Percentiles rank a stretch among this genome's conserved stretches.
These are phyloP conservation scores for Crossocerus cetratus DNA, from an alignment of 2,888 invertebrate species.

Conservation along the genomic window DNA sequence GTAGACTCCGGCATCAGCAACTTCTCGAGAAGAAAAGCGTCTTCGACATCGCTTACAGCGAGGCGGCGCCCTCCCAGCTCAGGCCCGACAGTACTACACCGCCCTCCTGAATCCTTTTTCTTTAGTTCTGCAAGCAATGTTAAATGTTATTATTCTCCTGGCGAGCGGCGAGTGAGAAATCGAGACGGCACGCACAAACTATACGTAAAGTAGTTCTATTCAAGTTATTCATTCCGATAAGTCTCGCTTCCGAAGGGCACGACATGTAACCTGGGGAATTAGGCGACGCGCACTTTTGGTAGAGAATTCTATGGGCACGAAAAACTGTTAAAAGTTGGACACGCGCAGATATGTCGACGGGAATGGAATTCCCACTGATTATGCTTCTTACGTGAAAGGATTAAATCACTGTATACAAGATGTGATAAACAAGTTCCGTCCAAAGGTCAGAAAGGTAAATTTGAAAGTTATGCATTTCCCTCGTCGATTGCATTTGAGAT, in stretches of 20 bases:
- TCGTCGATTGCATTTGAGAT: too few species aligned
- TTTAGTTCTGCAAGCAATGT: neutral
- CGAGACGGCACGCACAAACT: neutral
- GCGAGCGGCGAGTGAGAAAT: too few species aligned
- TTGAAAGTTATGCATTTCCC: too few species aligned
- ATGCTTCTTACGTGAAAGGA: too few species aligned
- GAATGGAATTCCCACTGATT: too few species aligned
- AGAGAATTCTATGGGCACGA: too few species aligned
- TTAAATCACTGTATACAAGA: slow-evolving; percentile 10
- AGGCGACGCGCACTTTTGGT: too few species aligned
- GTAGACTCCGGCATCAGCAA: slow-evolving; percentile 75
- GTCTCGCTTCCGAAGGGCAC: too few species aligned
- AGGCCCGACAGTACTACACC: slow-evolving; percentile 89
- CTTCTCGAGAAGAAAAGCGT: slow-evolving; percentile 91
- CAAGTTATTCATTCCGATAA: slow-evolving; percentile 4
- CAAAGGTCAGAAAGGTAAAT: too few species aligned
- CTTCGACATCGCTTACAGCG: slow-evolving; percentile 94
- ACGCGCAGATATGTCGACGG: slow-evolving; percentile 2
- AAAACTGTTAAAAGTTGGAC: neutral
- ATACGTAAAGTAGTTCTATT: slow-evolving; percentile 12
- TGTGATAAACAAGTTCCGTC: slow-evolving; percentile 5
- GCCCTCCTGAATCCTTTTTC: slow-evolving; percentile 73
- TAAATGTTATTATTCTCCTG: neutral
- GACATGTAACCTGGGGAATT: too few species aligned
- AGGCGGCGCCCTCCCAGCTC: slow-evolving; percentile 90